phyloP scores from a whole-genome alignment of 2,888 invertebrate genomes.

The Rosalia funebris region DNA sequence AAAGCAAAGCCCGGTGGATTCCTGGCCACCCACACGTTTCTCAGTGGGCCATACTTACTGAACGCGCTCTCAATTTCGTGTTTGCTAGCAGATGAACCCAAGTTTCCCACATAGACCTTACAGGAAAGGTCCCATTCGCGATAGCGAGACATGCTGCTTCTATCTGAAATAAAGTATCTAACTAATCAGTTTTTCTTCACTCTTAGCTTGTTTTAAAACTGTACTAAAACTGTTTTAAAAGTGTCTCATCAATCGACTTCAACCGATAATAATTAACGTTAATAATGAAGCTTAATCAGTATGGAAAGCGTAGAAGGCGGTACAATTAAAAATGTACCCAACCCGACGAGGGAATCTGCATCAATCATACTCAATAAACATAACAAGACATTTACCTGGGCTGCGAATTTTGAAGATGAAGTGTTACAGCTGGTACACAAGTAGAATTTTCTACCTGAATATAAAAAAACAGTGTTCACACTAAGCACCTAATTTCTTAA shows the following conservation, averaged over 20 bases:
- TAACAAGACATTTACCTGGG: neutral
- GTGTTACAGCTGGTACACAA: neutral
- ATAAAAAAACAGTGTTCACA: neutral
- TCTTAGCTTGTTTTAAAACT: neutral
- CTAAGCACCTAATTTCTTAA: neutral
- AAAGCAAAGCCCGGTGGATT: conserved; percentile 96
- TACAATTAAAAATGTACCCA: neutral
- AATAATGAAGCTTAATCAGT: no score
- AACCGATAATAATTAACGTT: no score
- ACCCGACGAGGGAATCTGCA: no score
- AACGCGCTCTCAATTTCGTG: conserved; percentile 94
- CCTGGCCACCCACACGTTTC: conserved; percentile 97
- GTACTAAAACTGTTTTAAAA: no score
- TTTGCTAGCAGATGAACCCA: conserved; percentile 91
- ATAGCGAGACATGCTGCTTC: conserved; percentile 73
- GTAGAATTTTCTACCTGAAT: conserved; percentile 3
- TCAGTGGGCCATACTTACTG: conserved; percentile 88
- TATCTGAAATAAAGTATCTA: neutral
- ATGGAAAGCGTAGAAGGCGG: neutral
- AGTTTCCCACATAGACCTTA: conserved; percentile 95
- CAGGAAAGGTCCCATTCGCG: conserved; percentile 88
- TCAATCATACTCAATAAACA: no score
- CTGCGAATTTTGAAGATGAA: neutral
- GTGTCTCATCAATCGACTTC: no score
- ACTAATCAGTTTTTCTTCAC: neutral